These are phyloP conservation scores for Drosophila lowei DNA, from an alignment of 1,140 invertebrate species.

Conservation along the genomic window DNA sequence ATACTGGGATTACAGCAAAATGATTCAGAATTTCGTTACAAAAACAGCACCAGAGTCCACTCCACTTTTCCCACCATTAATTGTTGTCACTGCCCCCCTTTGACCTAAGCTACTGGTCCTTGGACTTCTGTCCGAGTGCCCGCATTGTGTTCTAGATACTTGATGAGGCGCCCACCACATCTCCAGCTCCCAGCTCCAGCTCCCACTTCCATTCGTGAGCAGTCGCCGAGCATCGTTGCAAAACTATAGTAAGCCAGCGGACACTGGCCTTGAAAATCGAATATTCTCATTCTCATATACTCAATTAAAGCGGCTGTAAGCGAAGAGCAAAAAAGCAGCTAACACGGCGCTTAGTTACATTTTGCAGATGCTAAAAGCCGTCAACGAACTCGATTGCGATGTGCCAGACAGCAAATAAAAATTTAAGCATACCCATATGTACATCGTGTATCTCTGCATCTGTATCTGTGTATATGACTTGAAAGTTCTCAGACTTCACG, in stretches of 20 bases:
- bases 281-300: conserved; percentile 55
- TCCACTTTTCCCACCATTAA: too few species aligned
- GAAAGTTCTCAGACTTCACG: conserved; percentile 43
- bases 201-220: conserved; percentile 5
- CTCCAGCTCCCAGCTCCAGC: conserved; percentile 9
- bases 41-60: too few species aligned
- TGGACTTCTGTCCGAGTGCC: conserved; percentile 17
- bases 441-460: background rate
- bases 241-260: conserved; percentile 44
- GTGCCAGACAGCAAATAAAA: conserved; percentile 39
- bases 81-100: background rate
- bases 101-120: conserved; percentile 6
- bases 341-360: conserved; percentile 47
- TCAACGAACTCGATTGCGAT: conserved; percentile 45
- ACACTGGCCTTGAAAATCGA: conserved; percentile 56
- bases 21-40: too few species aligned
- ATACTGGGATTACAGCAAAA: too few species aligned
- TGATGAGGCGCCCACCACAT: conserved; percentile 41
- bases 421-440: conserved; percentile 7
- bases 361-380: conserved; percentile 57
- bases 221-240: conserved; percentile 19
- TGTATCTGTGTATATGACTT: conserved; percentile 14
- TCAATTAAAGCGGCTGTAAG: conserved; percentile 43
- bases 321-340: conserved; percentile 13
- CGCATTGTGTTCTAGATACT: conserved; percentile 45